Percentiles rank a stretch among this genome's conserved stretches.
Conservation (phyloP, 2,797 vertebrate species). For the Moxostoma hubbsi region DNA sequence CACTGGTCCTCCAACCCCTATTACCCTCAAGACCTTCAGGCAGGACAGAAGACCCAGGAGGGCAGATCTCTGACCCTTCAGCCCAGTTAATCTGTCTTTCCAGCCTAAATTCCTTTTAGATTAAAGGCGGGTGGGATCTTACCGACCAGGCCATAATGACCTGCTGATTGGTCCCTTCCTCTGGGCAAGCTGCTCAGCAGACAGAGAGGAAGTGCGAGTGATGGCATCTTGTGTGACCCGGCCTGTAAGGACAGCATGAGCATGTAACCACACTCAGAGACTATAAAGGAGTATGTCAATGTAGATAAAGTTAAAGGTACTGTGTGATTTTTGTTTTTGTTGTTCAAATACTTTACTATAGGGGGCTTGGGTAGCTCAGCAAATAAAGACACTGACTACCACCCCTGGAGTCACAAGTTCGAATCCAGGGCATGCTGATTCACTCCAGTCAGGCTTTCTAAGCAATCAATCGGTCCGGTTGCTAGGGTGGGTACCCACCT, state of each 20-base stretch:
- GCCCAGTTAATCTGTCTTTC: conserved; percentile 40
- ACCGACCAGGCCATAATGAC: conserved; percentile 28
- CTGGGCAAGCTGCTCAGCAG: conserved; percentile 35
- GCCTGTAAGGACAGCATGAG: background rate
- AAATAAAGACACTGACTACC: too few relatives aligned
- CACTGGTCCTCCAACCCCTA: background rate
- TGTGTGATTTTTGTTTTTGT: too few relatives aligned
- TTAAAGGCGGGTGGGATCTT: conserved; percentile 57
- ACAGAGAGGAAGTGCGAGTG: conserved; percentile 51
- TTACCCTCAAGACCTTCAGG: conserved; percentile 12
- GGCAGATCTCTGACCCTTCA: conserved; percentile 48
- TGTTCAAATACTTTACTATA: too few relatives aligned
- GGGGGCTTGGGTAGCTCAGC: too few relatives aligned
- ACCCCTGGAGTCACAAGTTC: too few relatives aligned
- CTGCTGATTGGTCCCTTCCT: conserved; percentile 50
- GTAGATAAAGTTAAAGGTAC: background rate
- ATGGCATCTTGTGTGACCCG: conserved; percentile 40
- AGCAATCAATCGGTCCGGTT: too few relatives aligned
- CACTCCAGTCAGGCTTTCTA: too few relatives aligned
- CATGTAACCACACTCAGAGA: conserved; percentile 15
- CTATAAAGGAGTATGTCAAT: conserved; percentile 6
- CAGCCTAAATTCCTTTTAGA: conserved; percentile 44
- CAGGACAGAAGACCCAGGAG: conserved; percentile 29
- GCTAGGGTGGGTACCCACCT: too few relatives aligned
- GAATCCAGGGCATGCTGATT: too few relatives aligned